Evolutionary conservation across 2,888 invertebrate species (phyloP).

Genomic region (Tipula lateralis): DNA sequence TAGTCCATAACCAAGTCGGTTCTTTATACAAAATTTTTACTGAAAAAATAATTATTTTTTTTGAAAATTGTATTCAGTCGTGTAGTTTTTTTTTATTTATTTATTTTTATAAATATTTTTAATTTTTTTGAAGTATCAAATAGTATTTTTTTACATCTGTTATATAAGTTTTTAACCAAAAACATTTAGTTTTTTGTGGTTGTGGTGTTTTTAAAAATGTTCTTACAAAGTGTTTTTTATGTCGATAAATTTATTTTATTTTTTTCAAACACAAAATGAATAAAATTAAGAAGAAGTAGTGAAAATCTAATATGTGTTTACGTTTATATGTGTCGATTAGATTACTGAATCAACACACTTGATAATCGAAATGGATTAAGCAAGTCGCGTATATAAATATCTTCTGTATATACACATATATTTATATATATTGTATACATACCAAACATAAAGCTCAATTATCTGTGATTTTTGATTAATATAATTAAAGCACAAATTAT

Average conservation of each 20-base stretch:
- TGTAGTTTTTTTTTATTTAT: neutral
- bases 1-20: neutral
- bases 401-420: neutral
- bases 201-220: neutral
- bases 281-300: neutral
- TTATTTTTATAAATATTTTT: neutral
- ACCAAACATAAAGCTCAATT: neutral
- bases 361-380: neutral
- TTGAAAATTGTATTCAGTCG: conserved; percentile 20
- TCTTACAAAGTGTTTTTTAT: neutral
- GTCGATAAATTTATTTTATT: neutral
- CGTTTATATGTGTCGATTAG: neutral
- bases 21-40: neutral
- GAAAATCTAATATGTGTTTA: neutral
- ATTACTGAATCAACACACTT: neutral
- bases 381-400: neutral
- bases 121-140: neutral
- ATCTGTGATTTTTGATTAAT: neutral
- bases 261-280: neutral
- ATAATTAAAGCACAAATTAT: neutral
- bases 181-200: neutral
- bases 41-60: neutral
- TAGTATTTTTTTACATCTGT: neutral
- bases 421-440: neutral
- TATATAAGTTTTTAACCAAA: neutral